Base-by-base conservation (phyloP, 2,113 vertebrate genomes). In the Myotis yumanensis region DNA sequence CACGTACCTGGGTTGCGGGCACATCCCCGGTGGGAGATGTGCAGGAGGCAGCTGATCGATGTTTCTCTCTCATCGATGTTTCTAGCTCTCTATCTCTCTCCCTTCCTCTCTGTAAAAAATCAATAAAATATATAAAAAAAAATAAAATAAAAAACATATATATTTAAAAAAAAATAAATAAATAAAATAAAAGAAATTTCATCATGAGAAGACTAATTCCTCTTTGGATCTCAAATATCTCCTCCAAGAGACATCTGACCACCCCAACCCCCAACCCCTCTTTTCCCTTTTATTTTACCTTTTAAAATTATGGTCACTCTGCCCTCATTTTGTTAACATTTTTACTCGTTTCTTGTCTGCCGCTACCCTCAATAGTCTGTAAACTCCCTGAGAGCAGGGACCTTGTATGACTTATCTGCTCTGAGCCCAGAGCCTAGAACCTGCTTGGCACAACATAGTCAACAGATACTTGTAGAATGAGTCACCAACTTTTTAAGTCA, bases 141-240 rank as follows among this genome's bases (percentile, higher is more conserved):
- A n/a, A n/a, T n/a, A n/a, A n/a, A n/a, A n/a, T n/a, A n/a, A n/a
- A n/a, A n/a, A n/a, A n/a, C n/a, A n/a, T n/a, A n/a, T n/a, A n/a
- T n/a, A n/a, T n/a, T n/a, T n/a, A n/a, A n/a, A n/a, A n/a, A n/a
- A n/a, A n/a, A n/a, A n/a, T n/a, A n/a, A n/a, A n/a, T n/a, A n/a
- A n/a, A n/a, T n/a, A n/a, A n/a, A n/a, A n/a, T 75, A 64, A 82
- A 69, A 57, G 11, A 71, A 51, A 48, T 90, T 89, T 86, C 25
- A 37, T 93, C 30, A 52, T 64, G 20, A 71, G 30, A 87, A 52
- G 46, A 93, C 10, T 48, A 62, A 25, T 11, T 71, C 40, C 48
- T 89, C 5, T 86, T 83, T 71, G 59, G 48, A 28, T 91, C 52
- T 95, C 94, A 85, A 35, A 51, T 85, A 64, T 7, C 23, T 83